A percentile compares a stretch with the other conserved stretches of the same genome.
phyloP scores from a whole-genome alignment of 2,888 invertebrate genomes.

The Cryptus viduatorius region DNA sequence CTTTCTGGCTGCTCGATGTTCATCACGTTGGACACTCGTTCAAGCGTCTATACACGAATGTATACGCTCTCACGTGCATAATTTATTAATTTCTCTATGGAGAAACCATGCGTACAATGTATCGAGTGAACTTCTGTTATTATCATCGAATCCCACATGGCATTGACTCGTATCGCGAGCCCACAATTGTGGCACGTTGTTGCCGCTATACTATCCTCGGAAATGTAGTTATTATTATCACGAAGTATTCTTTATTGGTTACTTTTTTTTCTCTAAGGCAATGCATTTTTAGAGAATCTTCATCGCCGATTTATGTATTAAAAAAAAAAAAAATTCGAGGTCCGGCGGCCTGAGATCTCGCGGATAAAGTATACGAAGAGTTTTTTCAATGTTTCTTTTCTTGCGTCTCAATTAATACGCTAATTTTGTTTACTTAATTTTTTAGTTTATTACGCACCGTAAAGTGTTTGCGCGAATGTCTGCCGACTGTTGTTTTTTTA shows the following conservation, averaged over 20 bases:
- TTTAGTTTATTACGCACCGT: not conserved
- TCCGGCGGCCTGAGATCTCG: no score
- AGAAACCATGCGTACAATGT: not conserved
- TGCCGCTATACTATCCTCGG: not conserved
- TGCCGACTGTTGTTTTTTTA: not conserved
- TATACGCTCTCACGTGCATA: constrained; percentile 41
- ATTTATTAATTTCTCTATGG: constrained; percentile 59
- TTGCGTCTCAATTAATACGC: no score
- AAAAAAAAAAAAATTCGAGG: no score
- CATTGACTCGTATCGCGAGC: not conserved
- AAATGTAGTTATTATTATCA: not conserved
- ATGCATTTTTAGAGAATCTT: no score
- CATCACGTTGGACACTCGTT: constrained; percentile 48
- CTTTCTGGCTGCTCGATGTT: constrained; percentile 27
- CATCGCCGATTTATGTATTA: no score
- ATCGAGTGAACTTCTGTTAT: constrained; percentile 13
- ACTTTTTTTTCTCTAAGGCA: no score
- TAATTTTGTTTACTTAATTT: not conserved
- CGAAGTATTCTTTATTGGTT: not conserved
- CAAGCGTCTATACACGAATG: constrained; percentile 38
- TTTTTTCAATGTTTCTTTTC: no score
- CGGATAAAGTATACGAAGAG: no score
- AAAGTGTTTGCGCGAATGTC: not conserved
- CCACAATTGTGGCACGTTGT: not conserved
- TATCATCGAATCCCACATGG: not conserved